Conservation (phyloP, 2,888 invertebrate species). For the Adelphocoris suturalis region DNA sequence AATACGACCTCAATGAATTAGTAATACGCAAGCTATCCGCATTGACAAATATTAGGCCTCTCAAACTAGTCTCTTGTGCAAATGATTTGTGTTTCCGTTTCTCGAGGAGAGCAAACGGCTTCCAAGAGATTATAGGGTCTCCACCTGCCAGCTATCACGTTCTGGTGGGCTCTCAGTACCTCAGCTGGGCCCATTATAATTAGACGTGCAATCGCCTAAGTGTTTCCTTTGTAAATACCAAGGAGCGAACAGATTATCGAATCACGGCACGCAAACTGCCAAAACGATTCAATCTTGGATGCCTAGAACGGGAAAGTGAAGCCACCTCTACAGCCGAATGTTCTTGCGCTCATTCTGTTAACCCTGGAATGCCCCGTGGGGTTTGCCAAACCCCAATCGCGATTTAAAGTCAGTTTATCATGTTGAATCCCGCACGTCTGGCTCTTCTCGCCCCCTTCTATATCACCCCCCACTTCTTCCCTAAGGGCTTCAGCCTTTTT, state of each 20-base stretch:
- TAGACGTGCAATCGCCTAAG: neutral
- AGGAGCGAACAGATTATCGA: neutral
- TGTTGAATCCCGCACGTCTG: too few species aligned
- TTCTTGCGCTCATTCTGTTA: too few species aligned
- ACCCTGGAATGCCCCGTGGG: too few species aligned
- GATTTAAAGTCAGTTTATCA: too few species aligned
- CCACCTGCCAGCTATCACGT: neutral
- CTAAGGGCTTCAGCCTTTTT: too few species aligned
- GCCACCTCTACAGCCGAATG: neutral
- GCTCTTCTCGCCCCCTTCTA: too few species aligned
- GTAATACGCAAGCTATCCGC: too few species aligned
- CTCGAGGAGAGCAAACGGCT: neutral
- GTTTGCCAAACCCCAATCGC: too few species aligned
- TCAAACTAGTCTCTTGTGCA: neutral
- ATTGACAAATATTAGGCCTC: neutral
- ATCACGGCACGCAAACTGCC: neutral
- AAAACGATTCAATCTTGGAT: neutral
- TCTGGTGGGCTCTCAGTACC: neutral
- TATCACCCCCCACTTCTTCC: too few species aligned
- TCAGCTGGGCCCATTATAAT: constrained; percentile 3
- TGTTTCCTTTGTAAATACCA: neutral
- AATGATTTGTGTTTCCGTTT: constrained; percentile 5
- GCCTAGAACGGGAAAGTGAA: neutral
- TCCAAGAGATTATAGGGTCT: neutral
- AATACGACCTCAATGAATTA: too few species aligned